These are phyloP conservation scores for Zosterops japonicus DNA, from an alignment of 2,113 vertebrate genomes.

Conservation along the genomic window DNA sequence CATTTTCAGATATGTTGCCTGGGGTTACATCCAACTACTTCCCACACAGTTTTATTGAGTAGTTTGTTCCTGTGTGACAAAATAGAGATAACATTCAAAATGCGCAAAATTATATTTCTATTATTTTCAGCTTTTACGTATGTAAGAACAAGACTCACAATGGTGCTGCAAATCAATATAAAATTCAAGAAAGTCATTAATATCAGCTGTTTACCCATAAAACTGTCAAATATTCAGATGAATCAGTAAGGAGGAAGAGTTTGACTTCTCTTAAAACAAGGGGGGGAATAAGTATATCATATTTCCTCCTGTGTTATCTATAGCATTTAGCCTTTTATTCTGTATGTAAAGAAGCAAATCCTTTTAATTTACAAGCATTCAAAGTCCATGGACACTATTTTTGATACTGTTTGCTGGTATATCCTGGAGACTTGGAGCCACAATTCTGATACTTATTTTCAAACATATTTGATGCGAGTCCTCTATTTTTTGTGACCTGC, in stretches of 20 bases:
- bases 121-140: constrained; percentile 6
- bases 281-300: not conserved
- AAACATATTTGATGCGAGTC: not conserved
- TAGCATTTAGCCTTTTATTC: not conserved
- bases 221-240: not conserved
- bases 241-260: not conserved
- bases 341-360: not conserved
- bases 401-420: not conserved
- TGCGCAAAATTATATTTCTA: not conserved
- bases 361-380: not conserved
- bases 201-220: not conserved
- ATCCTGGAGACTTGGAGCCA: not conserved
- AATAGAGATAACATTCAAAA: not conserved
- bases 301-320: not conserved
- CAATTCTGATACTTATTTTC: not conserved
- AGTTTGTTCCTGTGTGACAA: not conserved
- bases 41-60: not conserved
- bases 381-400: not conserved
- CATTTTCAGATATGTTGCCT: constrained; percentile 46
- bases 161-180: not conserved
- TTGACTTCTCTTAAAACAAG: not conserved
- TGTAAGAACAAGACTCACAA: not conserved
- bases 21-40: not conserved
- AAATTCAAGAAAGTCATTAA: not conserved
- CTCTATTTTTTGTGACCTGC: not conserved